Base-by-base conservation (phyloP, 2,888 invertebrate genomes). In the Patella pellucida region DNA sequence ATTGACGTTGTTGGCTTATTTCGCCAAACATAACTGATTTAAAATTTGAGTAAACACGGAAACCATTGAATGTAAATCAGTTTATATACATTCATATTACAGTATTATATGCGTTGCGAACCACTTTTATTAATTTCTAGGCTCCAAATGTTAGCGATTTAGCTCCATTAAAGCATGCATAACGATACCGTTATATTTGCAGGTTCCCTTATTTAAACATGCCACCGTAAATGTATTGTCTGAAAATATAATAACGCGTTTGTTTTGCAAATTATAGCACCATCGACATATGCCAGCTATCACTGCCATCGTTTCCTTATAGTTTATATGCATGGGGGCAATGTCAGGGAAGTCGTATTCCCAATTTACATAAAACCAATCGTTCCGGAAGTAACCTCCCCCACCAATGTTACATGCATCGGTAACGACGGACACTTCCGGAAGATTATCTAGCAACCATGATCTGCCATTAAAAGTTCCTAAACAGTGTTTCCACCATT, bases 191-290 rank as follows among this genome's bases (percentile, higher is more conserved):
- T n/a, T 56, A 41, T 56, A 19, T 19, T 56, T 56, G 12, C 56
- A 56, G 56, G 56, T 56, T 12, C 56, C 56, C 19, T 56, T 56
- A 19, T 56, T 56, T 56, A 56, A 56, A 16, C 56, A 56, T 56
- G 56, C 16, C 19, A 56, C 56, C 2, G 56, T 56, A 16, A 56
- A 56, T 9, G 56, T 56, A 11, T 56, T 56, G 56, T 56, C 56
- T 11, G 56, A 19, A 56, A 56, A 56, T 15, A 56, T 56, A 56
- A 56, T 56, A 56, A 56, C 56, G 5, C 56, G 56, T 19, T 19
- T 56, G 41, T 41, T 41, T 41, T 41, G 41, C 41, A 41, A 7
- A 0, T 41, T 41, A 41, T 41, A 41, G 41, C 41, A 54, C 54
- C 54, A 54, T 5, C 54, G 54, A 54, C 54, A 54, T n/a, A 54